These are phyloP conservation scores for Neodiprion lecontei DNA, from an alignment of 1,140 invertebrate species.

Conservation along the genomic window DNA sequence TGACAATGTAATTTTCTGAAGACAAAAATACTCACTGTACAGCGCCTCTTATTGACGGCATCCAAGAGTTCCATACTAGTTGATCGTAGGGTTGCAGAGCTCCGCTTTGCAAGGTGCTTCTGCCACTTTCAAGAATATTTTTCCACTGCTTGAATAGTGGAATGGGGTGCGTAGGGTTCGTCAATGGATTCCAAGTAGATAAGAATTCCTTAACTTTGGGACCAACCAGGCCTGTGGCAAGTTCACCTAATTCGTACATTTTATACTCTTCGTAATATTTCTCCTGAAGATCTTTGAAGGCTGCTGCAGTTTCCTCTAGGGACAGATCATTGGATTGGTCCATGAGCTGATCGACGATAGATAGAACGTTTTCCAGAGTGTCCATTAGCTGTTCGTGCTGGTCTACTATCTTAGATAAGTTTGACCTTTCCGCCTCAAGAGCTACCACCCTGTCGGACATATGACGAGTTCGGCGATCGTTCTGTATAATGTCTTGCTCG, in stretches of 20 bases:
- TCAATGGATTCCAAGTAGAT: slow-evolving; percentile 77
- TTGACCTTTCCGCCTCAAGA: slow-evolving; percentile 80
- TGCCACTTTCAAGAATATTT: slow-evolving; percentile 66
- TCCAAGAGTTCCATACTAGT: slow-evolving; percentile 89
- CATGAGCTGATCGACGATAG: slow-evolving; percentile 74
- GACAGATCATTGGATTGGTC: slow-evolving; percentile 67
- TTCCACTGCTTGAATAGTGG: slow-evolving; percentile 79
- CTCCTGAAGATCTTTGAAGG: slow-evolving; percentile 77
- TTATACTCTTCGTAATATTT: slow-evolving; percentile 70
- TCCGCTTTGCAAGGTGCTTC: slow-evolving; percentile 54
- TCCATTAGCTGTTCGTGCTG: slow-evolving; percentile 79
- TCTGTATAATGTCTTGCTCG: slow-evolving; percentile 93
- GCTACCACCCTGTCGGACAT: slow-evolving; percentile 80
- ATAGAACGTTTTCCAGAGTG: slow-evolving; percentile 75
- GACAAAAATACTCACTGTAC: slow-evolving; percentile 64
- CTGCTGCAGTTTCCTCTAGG: slow-evolving; percentile 74
- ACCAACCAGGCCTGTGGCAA: slow-evolving; percentile 71
- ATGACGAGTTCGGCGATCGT: slow-evolving; percentile 79
- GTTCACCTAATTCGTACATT: slow-evolving; percentile 69
- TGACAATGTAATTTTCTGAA: slow-evolving; percentile 10
- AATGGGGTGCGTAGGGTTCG: slow-evolving; percentile 67
- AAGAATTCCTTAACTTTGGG: slow-evolving; percentile 75
- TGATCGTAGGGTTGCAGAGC: slow-evolving; percentile 79
- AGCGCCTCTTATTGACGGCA: slow-evolving; percentile 78
- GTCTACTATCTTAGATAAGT: slow-evolving; percentile 72